Conservation (phyloP, 2,113 vertebrate species). For the Okapia johnstoni region DNA sequence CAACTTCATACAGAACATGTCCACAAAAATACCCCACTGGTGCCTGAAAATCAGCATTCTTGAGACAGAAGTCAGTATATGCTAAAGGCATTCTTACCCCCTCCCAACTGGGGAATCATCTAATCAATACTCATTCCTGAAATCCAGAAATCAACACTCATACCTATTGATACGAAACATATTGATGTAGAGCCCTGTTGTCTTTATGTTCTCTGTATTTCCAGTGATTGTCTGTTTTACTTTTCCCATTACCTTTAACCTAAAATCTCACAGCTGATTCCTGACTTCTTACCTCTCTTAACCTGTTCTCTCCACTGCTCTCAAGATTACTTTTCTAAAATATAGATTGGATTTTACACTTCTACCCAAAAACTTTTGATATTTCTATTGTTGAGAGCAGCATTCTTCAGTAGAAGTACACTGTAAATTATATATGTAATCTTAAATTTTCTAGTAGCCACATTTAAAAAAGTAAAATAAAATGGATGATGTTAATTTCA, state of each 20-base stretch:
- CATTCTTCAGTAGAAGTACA: background rate
- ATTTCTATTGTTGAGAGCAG: background rate
- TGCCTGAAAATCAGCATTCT: background rate
- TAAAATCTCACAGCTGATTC: background rate
- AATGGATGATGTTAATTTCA: background rate
- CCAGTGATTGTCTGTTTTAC: background rate
- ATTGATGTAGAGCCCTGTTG: background rate
- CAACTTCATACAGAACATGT: background rate
- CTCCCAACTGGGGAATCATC: background rate
- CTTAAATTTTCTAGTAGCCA: background rate
- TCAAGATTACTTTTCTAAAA: conserved; percentile 4
- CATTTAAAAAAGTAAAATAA: background rate
- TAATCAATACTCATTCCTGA: background rate
- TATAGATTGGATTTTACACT: background rate
- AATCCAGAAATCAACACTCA: background rate
- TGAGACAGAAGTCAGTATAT: background rate
- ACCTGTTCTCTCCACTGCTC: background rate
- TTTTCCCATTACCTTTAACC: background rate
- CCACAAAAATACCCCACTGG: background rate
- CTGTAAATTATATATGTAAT: background rate
- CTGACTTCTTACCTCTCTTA: background rate
- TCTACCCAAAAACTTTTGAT: background rate
- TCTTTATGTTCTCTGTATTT: background rate
- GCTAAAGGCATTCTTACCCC: background rate
- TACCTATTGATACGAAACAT: background rate